Base-by-base conservation (phyloP, 2,888 invertebrate species). In the Idaea dimidiata region DNA sequence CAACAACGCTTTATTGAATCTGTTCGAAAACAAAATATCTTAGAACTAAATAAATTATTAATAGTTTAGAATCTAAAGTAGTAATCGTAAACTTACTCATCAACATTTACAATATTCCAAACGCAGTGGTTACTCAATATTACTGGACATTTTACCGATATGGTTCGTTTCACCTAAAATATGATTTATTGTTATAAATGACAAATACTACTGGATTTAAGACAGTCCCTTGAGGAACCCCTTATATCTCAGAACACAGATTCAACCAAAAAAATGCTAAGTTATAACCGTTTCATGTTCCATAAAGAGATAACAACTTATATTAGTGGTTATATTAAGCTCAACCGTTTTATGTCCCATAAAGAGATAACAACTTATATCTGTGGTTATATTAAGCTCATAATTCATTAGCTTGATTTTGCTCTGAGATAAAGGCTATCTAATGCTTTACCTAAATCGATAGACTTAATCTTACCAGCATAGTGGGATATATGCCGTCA, bases 101-200 rank as follows among this genome's bases (percentile, higher is more conserved):
- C 80, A 0, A 92, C 79, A 65, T 92, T 91, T n/a, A 81, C 74
- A 43, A 91, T 85, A 69, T 89, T 91, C 92, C 92, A 91, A 59
- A 91, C 80, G 68, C 89, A 90, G 66, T 92, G 86, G 72, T 92
- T 89, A 69, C 90, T 91, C 61, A 92, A 76, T 68, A 89, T 89
- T 7, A 91, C 81, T 4, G 90, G 89, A 67, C 90, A 84, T 76
- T 82, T 84, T 0, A 84, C 82, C 8, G 88, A 87, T 69, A 92
- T 82, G 1, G 92, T 89, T 4, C 92, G 81, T 69, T 89, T 88
- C 7, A 93, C 78, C 93, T 93, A 75, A 57, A 83, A 81, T 16
- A 24, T 10, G n/a, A 61, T 43, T 14, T 3, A 14, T 10, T 33
- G 14, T 10, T 43, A 8, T 43, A 43, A 14, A 43, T 14, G 43